phyloP scores from a whole-genome alignment of 2,797 vertebrate genomes.

The Dallia pectoralis region DNA sequence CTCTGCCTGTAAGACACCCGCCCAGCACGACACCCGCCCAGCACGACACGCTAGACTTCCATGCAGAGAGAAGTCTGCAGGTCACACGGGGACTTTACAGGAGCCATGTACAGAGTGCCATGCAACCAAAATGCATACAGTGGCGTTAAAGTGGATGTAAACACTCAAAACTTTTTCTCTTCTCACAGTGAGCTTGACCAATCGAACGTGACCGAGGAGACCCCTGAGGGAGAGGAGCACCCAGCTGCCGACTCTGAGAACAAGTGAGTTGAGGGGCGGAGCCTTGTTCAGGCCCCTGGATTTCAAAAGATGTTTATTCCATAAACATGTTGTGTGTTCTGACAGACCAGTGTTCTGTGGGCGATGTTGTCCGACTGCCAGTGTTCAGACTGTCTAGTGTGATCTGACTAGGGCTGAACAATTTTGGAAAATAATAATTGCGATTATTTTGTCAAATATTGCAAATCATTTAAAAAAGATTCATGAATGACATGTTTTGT shows the following conservation, averaged over 20 bases:
- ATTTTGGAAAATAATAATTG: no score
- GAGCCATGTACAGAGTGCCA: not conserved
- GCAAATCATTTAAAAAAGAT: no score
- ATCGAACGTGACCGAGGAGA: slow-evolving; percentile 90
- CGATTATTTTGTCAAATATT: no score
- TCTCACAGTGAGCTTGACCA: slow-evolving; percentile 89
- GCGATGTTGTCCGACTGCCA: not conserved
- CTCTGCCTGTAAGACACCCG: no score
- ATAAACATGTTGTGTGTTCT: no score
- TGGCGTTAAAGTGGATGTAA: not conserved
- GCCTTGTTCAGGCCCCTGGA: not conserved
- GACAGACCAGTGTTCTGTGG: no score
- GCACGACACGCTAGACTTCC: not conserved
- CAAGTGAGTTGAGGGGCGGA: slow-evolving; percentile 81
- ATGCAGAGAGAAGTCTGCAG: not conserved
- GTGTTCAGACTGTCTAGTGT: not conserved
- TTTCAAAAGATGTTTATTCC: not conserved
- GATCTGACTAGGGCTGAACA: no score
- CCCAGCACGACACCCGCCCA: not conserved
- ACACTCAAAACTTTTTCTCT: no score
- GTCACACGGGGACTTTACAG: not conserved
- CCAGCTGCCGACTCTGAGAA: slow-evolving; percentile 95
- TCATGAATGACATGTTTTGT: no score
- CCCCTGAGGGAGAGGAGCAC: slow-evolving; percentile 94
- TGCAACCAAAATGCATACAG: not conserved